Base-by-base conservation (phyloP, 2,113 vertebrate species). In the Myotis brandtii region DNA sequence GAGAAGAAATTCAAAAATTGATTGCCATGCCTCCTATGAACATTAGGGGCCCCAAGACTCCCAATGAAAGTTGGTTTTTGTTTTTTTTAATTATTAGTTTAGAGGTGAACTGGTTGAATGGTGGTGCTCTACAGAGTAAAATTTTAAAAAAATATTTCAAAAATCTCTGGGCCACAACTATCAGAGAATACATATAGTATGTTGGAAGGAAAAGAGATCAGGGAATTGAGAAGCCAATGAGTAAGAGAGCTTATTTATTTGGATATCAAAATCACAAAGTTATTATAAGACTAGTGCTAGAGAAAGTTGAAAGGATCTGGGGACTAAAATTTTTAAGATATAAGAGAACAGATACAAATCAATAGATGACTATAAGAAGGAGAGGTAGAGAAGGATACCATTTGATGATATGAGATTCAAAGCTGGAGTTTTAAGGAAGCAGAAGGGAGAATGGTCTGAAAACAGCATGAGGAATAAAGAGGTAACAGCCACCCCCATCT, bases 1-100 rank as follows among this genome's bases (percentile, higher is more conserved):
- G 12, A 70, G 50, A 88, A 85, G 32, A 91, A 91, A 76, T 91
- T 52, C 5, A 76, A 89, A 91, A 54, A 43, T 62, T 76, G 25
- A 64, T 37, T 6, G 0, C 27, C 37, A 73, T 30, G 11, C 48
- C 56, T 73, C 37, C 7, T 30, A 37, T 27, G 43, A 85, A 34
- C 40, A 73, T 12, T 50, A 7, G 10, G 8, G 1, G 0, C 4
- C 3, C 32, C 18, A n/a, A 83, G 18, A 43, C 17, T 70, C 30
- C 32, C 25, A 87, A 23, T 46, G 32, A 2, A 17, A 48, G 30
- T 54, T 62, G 56, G 23, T 59, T 56, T 59, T 59, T 25, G 56
- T 59, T 59, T 9, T 62, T 59, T 59, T 23, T 27, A 62, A 12
- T 62, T 62, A 27, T 62, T 62, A 25, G 16, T 69, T 64, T 23